phyloP scores from a whole-genome alignment of 2,113 vertebrate genomes.

The Rhynchomys soricoides region DNA sequence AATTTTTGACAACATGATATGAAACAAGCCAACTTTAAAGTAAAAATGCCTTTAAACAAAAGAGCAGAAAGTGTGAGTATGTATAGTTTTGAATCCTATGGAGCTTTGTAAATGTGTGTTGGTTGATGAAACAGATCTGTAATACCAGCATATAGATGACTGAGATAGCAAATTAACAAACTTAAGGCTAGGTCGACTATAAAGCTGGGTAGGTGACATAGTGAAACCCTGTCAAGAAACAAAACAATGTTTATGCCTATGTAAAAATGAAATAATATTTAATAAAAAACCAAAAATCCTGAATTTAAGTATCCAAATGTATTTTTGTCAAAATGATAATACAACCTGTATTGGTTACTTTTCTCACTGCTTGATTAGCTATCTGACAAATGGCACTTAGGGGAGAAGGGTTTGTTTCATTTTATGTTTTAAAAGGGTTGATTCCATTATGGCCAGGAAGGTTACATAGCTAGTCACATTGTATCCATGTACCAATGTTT shows the following conservation, averaged over 20 bases:
- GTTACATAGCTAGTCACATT: neutral
- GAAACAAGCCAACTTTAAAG: neutral
- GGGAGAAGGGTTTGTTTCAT: neutral
- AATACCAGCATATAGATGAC: neutral
- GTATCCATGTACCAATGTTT: neutral
- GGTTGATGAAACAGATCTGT: neutral
- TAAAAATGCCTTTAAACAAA: neutral
- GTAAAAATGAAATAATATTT: neutral
- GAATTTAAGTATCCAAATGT: neutral
- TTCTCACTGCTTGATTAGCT: neutral
- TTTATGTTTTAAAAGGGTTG: neutral
- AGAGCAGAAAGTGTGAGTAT: neutral
- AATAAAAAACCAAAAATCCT: neutral
- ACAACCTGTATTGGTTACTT: neutral
- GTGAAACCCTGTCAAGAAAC: neutral
- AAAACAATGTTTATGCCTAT: neutral
- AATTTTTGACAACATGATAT: neutral
- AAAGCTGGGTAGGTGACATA: too few relatives aligned
- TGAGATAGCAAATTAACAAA: neutral
- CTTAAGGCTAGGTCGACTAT: neutral
- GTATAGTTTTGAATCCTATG: neutral
- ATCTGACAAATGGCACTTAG: neutral
- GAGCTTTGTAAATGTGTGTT: neutral
- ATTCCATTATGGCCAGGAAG: too few relatives aligned
- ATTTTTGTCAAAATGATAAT: conserved; percentile 22